Evolutionary conservation across 1,140 invertebrate species (phyloP).

Genomic region (Anastatus disparis): DNA sequence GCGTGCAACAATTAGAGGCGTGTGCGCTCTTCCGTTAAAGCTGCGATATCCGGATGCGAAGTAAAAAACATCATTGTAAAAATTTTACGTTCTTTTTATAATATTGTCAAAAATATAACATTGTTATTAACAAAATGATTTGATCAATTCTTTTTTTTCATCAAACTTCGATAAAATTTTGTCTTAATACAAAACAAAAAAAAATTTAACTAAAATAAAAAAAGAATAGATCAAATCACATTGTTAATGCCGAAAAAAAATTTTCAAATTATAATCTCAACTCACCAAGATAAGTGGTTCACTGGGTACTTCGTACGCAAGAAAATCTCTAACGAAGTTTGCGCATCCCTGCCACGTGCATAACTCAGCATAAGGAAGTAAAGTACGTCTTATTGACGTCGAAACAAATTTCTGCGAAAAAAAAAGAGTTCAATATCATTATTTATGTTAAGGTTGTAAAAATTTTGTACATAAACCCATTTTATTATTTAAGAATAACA

Average conservation of each 20-base stretch:
- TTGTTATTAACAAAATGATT: no score
- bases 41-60: neutral
- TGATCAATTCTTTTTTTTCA: no score
- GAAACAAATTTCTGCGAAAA: slow-evolving; percentile 76
- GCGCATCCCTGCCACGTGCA: slow-evolving; percentile 72
- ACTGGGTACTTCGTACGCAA: slow-evolving; percentile 70
- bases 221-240: no score
- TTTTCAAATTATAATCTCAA: no score
- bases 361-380: slow-evolving; percentile 70
- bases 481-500: no score
- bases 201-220: no score
- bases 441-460: no score
- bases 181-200: no score
- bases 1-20: neutral
- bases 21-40: slow-evolving; percentile 19
- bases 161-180: no score
- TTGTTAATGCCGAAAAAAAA: no score
- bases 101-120: no score
- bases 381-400: slow-evolving; percentile 74
- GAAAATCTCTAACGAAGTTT: slow-evolving; percentile 71
- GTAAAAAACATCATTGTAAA: neutral
- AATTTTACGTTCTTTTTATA: neutral
- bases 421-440: neutral
- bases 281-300: slow-evolving; percentile 72
- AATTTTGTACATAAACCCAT: slow-evolving; percentile 22